phyloP scores from a whole-genome alignment of 2,797 vertebrate species.

The Xyrichtys novacula region DNA sequence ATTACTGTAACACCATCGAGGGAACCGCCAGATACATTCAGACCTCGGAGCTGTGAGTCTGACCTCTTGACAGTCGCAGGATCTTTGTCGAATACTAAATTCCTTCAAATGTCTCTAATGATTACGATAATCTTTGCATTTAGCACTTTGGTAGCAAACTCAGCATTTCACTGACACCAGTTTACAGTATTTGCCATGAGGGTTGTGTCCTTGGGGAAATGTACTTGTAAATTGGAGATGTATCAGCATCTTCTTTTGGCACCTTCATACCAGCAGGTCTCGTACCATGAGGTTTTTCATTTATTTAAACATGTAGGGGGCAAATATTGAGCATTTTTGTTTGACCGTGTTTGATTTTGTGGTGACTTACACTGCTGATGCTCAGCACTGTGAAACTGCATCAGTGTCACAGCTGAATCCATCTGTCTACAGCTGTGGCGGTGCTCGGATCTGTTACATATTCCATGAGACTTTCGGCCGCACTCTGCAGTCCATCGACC shows the following conservation, averaged over 20 bases:
- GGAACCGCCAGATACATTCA: conserved; percentile 88
- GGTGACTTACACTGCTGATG: conserved; percentile 41
- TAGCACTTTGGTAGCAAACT: conserved; percentile 8
- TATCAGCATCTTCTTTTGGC: conserved; percentile 49
- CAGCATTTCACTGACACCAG: conserved; percentile 24
- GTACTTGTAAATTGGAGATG: conserved; percentile 46
- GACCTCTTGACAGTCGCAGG: not conserved
- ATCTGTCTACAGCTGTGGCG: conserved; percentile 83
- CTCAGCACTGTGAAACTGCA: conserved; percentile 24
- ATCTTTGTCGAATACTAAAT: not conserved
- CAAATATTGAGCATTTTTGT: conserved; percentile 72
- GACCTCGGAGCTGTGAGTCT: conserved; percentile 88
- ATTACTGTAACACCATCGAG: conserved; percentile 90
- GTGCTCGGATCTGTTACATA: conserved; percentile 90
- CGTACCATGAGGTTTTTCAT: conserved; percentile 45
- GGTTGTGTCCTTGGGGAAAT: conserved; percentile 38
- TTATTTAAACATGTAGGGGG: conserved; percentile 53
- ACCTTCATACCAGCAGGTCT: conserved; percentile 35
- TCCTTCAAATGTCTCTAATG: not conserved
- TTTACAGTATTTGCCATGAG: conserved; percentile 1
- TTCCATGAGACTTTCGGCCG: conserved; percentile 91
- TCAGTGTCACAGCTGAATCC: conserved; percentile 44
- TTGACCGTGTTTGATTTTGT: conserved; percentile 64
- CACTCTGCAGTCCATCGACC: conserved; percentile 89
- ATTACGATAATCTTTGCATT: conserved; percentile 11